A percentile compares a stretch with the other conserved stretches of the same genome.
Conservation (phyloP, 2,113 vertebrate genomes). For the Aspidoscelis tigris region DNA sequence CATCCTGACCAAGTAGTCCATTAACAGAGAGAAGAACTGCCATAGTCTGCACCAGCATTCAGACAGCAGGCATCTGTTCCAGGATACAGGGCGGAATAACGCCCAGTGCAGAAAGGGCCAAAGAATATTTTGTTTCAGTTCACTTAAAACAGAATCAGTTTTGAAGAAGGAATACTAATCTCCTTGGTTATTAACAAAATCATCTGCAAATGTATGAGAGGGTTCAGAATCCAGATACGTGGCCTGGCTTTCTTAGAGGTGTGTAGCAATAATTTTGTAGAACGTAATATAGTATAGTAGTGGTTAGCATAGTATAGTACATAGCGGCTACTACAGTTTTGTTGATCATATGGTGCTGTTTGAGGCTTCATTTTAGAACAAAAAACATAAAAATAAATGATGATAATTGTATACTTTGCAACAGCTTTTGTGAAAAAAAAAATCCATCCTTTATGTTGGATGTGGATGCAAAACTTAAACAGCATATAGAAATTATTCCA, state of each 20-base stretch:
- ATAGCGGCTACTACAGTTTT: neutral
- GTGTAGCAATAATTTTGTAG: neutral
- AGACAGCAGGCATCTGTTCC: too few relatives aligned
- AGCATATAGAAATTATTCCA: neutral
- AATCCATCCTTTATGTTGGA: neutral
- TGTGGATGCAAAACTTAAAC: neutral
- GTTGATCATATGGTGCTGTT: too few relatives aligned
- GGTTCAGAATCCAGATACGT: neutral
- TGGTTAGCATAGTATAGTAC: too few relatives aligned
- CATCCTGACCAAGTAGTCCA: neutral
- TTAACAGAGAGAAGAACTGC: neutral
- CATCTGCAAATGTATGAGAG: neutral
- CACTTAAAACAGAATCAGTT: neutral
- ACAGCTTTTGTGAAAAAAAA: neutral
- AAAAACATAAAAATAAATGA: too few relatives aligned
- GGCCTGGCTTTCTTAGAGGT: neutral
- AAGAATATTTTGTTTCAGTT: neutral
- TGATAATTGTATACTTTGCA: neutral
- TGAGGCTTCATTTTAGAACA: neutral
- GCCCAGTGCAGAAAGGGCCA: too few relatives aligned
- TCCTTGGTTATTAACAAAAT: neutral
- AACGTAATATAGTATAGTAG: too few relatives aligned
- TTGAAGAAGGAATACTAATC: neutral
- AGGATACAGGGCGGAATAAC: too few relatives aligned
- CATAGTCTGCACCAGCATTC: neutral